phyloP scores from a whole-genome alignment of 2,113 vertebrate genomes.

The Circaetus cinerascens region DNA sequence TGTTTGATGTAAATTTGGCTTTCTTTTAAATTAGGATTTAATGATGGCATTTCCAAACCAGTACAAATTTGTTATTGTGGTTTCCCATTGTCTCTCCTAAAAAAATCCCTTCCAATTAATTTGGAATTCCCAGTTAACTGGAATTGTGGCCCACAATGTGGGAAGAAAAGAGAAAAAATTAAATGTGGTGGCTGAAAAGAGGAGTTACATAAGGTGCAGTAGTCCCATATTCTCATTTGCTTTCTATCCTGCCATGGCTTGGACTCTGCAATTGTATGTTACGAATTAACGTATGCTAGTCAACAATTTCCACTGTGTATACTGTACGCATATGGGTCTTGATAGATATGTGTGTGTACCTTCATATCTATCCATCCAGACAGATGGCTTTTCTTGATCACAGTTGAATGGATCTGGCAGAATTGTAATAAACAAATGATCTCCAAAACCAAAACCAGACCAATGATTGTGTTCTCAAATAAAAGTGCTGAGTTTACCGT shows the following conservation, averaged over 20 bases:
- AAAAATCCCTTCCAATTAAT: neutral
- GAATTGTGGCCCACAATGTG: neutral
- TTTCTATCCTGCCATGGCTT: constrained; percentile 18
- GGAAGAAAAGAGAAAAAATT: neutral
- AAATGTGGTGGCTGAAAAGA: neutral
- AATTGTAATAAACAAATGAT: neutral
- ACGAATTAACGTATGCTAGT: constrained; percentile 26
- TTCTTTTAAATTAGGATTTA: neutral
- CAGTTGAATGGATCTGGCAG: neutral
- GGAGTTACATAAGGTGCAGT: neutral
- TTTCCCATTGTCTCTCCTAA: neutral
- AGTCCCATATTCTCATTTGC: neutral
- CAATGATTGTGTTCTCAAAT: rapidly evolving
- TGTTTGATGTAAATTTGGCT: neutral
- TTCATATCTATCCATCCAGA: constrained; percentile 1
- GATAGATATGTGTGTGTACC: neutral
- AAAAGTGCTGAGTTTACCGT: neutral
- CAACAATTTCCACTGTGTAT: neutral
- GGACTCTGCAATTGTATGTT: constrained; percentile 16
- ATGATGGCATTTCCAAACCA: neutral
- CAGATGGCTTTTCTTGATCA: constrained; percentile 30
- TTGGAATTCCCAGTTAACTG: neutral
- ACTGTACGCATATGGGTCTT: neutral
- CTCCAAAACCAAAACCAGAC: neutral
- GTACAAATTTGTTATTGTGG: neutral